Evolutionary conservation across 2,888 invertebrate species (phyloP), one percentile per base, ranked within the genome.

Genomic region (Trissoscelio sp.): DNA sequence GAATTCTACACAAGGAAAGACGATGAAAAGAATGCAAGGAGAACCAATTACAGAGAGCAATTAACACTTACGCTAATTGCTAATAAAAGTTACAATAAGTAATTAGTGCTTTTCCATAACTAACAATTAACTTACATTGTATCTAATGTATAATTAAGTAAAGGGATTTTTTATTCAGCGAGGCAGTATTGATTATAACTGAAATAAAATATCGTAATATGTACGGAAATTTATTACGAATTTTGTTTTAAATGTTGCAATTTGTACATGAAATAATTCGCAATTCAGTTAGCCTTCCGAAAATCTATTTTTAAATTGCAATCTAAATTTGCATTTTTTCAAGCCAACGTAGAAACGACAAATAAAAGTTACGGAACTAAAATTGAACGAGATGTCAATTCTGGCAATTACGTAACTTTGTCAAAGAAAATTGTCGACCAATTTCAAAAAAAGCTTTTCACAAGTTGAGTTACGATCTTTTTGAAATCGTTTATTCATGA

Each of bases 41-140:
- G 85, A 85, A 87, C 87, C 87, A 62, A 89, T 89, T 89, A 88
- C 86, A 83, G 69, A 64, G 84, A 82, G 87, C 87, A 89, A 89
- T 89, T 89, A 89, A 87, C 88, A 87, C 86, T 80, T 81, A 79
- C 74, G 81, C 85, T 86, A 85, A 87, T 86, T 87, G 85, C 85
- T 85, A 86, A 85, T 86, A 86, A 87, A 88, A 88, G 87, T 88
- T 89, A 87, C 87, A 89, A 88, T 88, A 88, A 88, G 88, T 89
- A 89, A 88, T 89, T 88, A 88, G 87, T 85, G 84, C 81, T 83
- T 84, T 85, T 83, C 84, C 72, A 83, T 84, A 86, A 84, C 84
- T 86, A 84, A 87, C 87, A 88, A 88, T 89, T 88, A 89, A 87
- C 88, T 87, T 85, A 85, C 83, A 81, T 67, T 46, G 31, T 48